Evolutionary conservation across 2,797 vertebrate species (phyloP).

Genomic region (Rhinogobio ventralis): DNA sequence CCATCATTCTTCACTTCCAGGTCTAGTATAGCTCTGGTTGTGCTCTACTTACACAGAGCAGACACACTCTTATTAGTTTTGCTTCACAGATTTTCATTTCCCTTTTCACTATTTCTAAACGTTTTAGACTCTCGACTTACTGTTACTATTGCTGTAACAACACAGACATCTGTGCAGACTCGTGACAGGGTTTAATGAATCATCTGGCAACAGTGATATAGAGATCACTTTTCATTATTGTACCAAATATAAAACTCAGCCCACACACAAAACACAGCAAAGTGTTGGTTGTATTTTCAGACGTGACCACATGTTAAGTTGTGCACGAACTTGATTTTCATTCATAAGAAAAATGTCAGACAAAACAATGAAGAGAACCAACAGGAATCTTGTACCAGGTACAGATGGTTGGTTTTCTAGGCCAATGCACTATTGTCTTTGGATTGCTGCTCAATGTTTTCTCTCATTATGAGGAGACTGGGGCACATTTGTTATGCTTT

Average conservation of each 20-base stretch:
- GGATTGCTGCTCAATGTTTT: constrained; percentile 14
- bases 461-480: constrained; percentile 20
- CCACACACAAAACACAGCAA: constrained; percentile 5
- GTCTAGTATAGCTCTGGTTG: constrained; percentile 66
- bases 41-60: background rate
- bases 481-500: constrained; percentile 33
- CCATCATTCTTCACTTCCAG: constrained; percentile 99
- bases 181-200: constrained; percentile 10
- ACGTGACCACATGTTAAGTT: constrained; percentile 57
- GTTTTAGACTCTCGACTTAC: background rate
- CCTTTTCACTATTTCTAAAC: background rate
- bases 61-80: background rate
- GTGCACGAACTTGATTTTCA: constrained; percentile 19
- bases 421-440: constrained; percentile 18
- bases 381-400: constrained; percentile 26
- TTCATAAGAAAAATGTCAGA: constrained; percentile 53
- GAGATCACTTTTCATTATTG: constrained; percentile 10
- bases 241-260: constrained; percentile 25
- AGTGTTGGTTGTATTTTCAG: constrained; percentile 51
- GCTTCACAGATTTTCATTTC: constrained; percentile 9
- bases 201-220: constrained; percentile 11
- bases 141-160: background rate
- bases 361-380: constrained; percentile 61
- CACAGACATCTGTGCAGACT: constrained; percentile 4
- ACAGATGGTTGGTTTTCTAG: background rate